Evolutionary conservation across 2,113 vertebrate genomes (phyloP).

Genomic region (Corydoras maculifer): DNA sequence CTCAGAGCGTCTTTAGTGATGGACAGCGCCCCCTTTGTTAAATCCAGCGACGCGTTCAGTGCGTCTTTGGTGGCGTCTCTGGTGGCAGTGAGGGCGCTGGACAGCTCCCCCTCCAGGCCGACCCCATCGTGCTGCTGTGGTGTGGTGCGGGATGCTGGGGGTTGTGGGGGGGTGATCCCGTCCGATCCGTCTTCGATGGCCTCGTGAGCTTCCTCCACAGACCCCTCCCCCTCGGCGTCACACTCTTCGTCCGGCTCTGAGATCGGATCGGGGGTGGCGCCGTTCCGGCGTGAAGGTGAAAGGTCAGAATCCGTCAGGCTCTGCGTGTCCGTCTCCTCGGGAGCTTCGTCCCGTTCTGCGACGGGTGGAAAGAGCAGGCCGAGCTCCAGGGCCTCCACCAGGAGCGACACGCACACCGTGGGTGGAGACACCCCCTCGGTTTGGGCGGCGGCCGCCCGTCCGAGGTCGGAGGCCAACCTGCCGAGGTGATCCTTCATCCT

Average conservation of each 20-base stretch:
- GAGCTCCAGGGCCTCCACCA: conserved; percentile 74
- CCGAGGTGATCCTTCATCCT: conserved; percentile 83
- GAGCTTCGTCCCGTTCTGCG: conserved; percentile 58
- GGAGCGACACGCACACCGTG: conserved; percentile 72
- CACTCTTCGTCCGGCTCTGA: neutral
- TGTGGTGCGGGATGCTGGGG: conserved; percentile 27
- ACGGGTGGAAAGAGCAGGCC: conserved; percentile 77
- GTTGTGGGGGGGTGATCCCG: no score
- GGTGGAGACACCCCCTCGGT: conserved; percentile 45
- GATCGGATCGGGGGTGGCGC: conserved; percentile 3
- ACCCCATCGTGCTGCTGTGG: conserved; percentile 38
- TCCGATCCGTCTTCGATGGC: conserved; percentile 68
- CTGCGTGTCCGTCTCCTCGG: conserved; percentile 77
- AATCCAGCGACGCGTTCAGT: conserved; percentile 76
- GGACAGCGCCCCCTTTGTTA: conserved; percentile 91
- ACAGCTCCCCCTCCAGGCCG: conserved; percentile 82
- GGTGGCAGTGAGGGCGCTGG: conserved; percentile 80
- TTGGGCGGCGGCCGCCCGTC: conserved; percentile 61
- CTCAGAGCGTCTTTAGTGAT: conserved; percentile 89
- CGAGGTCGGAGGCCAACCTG: conserved; percentile 72
- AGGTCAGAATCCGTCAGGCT: conserved; percentile 84
- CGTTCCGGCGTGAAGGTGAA: conserved; percentile 51
- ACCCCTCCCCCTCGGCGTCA: conserved; percentile 56
- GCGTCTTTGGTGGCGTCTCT: conserved; percentile 82
- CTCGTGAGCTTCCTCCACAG: conserved; percentile 76